These are phyloP conservation scores for Tringa solitaria DNA, from an alignment of 2,113 vertebrate genomes.

Conservation along the genomic window DNA sequence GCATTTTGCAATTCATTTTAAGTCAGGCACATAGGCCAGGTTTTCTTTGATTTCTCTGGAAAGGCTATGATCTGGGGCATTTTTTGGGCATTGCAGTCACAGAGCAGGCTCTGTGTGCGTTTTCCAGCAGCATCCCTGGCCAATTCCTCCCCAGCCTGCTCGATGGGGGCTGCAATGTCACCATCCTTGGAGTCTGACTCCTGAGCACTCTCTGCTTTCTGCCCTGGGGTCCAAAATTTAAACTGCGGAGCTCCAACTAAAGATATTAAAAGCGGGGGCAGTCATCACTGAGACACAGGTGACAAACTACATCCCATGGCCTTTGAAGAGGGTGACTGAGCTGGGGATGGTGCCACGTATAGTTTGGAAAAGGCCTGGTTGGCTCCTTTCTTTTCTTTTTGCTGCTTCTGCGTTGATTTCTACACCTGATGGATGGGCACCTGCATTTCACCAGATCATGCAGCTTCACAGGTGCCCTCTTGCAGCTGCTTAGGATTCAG, in stretches of 20 bases:
- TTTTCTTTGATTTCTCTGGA: not conserved
- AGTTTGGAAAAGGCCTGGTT: not conserved
- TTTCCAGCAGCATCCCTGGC: not conserved
- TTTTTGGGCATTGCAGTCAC: not conserved
- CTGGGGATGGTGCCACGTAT: too few relatives aligned
- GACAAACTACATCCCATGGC: not conserved
- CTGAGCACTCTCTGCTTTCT: not conserved
- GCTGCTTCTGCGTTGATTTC: not conserved
- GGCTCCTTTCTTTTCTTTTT: not conserved
- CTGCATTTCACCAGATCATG: not conserved
- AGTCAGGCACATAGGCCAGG: not conserved
- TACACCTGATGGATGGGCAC: not conserved
- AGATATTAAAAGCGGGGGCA: not conserved
- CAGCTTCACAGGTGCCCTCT: not conserved
- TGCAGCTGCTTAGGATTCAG: conserved; percentile 6
- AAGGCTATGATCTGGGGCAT: not conserved
- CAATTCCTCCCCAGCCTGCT: rapidly evolving
- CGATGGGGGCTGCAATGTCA: rapidly evolving
- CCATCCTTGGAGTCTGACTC: not conserved
- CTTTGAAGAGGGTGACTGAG: not conserved
- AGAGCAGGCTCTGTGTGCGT: not conserved
- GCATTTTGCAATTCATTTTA: not conserved
- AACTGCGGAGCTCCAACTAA: not conserved
- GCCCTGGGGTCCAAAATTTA: not conserved
- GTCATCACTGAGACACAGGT: not conserved